These are phyloP conservation scores for Lomographa bimaculata DNA, from an alignment of 2,888 invertebrate species.

Conservation along the genomic window DNA sequence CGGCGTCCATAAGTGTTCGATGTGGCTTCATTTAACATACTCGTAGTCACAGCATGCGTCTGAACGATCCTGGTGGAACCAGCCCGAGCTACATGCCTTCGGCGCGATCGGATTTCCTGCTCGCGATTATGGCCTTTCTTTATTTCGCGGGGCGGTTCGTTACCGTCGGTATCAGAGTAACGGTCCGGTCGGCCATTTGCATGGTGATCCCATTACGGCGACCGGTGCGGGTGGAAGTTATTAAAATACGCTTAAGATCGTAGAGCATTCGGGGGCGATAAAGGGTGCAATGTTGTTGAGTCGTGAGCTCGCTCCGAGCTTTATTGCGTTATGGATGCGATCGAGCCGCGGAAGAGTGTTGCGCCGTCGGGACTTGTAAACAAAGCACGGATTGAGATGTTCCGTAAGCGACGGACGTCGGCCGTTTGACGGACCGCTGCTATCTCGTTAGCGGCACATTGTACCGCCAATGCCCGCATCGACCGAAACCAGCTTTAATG, in stretches of 20 bases:
- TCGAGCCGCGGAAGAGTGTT: slow-evolving; percentile 57
- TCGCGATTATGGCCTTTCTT: slow-evolving; percentile 74
- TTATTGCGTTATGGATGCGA: slow-evolving; percentile 76
- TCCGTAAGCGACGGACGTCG: slow-evolving; percentile 46
- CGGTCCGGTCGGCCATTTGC: slow-evolving; percentile 73
- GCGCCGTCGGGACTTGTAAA: slow-evolving; percentile 44
- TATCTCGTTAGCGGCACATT: slow-evolving; percentile 65
- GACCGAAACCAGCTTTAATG: slow-evolving; percentile 5
- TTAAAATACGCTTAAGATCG: slow-evolving; percentile 79
- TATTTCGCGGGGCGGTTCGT: slow-evolving; percentile 71
- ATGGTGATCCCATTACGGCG: slow-evolving; percentile 73
- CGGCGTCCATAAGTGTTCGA: slow-evolving; percentile 40
- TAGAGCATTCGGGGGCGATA: slow-evolving; percentile 69
- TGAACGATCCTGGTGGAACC: slow-evolving; percentile 46
- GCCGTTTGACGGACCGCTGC: slow-evolving; percentile 50
- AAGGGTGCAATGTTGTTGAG: slow-evolving; percentile 70
- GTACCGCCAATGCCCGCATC: slow-evolving; percentile 44
- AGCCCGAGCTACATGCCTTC: slow-evolving; percentile 42
- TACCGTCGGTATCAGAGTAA: slow-evolving; percentile 70
- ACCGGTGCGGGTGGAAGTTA: slow-evolving; percentile 71
- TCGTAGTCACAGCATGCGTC: slow-evolving; percentile 40
- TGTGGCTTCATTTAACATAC: slow-evolving; percentile 48
- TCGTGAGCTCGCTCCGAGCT: slow-evolving; percentile 75
- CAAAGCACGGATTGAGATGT: slow-evolving; percentile 72
- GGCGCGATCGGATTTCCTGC: slow-evolving; percentile 73